A percentile compares a stretch with the other conserved stretches of the same genome.
Conservation (phyloP, 2,888 invertebrate species). For the Lottia gigantea region DNA sequence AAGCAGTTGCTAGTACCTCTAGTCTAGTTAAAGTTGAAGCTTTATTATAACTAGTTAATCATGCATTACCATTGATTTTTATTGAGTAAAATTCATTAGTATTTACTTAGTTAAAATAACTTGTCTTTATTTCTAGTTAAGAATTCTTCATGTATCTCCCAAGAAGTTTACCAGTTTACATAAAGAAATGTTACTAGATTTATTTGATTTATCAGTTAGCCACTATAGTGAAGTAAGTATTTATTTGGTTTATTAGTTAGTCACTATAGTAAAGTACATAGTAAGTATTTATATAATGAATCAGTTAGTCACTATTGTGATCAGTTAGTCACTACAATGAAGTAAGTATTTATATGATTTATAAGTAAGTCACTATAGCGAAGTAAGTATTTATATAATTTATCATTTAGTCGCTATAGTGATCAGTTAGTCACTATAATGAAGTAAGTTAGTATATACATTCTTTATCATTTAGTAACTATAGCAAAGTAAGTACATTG, state of each 20-base stretch:
- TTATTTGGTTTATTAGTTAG: conserved; percentile 56
- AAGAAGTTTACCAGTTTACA: conserved; percentile 74
- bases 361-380: conserved; percentile 77
- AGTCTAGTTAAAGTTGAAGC: too few relatives aligned
- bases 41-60: too few relatives aligned
- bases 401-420: conserved; percentile 76
- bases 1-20: too few relatives aligned
- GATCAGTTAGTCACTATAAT: conserved; percentile 76
- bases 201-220: conserved; percentile 76
- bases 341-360: conserved; percentile 75
- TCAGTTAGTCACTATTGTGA: background rate
- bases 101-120: too few relatives aligned
- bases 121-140: conserved; percentile 55
- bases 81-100: too few relatives aligned
- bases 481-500: background rate
- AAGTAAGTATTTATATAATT: conserved; percentile 68
- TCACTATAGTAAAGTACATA: conserved; percentile 75
- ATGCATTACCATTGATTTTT: too few relatives aligned
- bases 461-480: background rate
- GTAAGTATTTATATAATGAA: background rate
- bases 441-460: conserved; percentile 73
- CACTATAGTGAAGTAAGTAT: conserved; percentile 76
- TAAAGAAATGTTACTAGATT: conserved; percentile 73
- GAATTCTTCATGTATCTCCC: conserved; percentile 62
- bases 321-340: conserved; percentile 78